Percentiles rank a stretch among this genome's conserved stretches.
phyloP scores from a whole-genome alignment of 2,797 vertebrate species.

The Sebastes steindachneri region DNA sequence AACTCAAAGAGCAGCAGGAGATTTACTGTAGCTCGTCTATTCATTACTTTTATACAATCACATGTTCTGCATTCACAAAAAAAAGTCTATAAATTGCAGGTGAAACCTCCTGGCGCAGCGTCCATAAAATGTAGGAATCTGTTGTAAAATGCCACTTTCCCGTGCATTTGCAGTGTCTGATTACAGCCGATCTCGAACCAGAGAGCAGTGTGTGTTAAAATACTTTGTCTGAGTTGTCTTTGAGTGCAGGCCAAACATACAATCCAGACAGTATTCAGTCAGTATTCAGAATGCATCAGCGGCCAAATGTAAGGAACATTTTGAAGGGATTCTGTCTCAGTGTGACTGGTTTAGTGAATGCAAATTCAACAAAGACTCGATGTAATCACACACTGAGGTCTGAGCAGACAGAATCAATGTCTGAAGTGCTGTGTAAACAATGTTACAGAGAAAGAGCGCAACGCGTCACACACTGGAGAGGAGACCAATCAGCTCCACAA shows the following conservation, averaged over 20 bases:
- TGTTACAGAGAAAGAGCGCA: not conserved
- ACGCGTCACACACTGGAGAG: too few species aligned
- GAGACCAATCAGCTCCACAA: too few species aligned
- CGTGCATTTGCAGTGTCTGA: conserved; percentile 28
- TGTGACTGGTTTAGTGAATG: not conserved
- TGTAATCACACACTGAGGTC: not conserved
- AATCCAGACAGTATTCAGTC: conserved; percentile 1
- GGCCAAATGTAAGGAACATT: conserved; percentile 18
- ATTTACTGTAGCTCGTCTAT: conserved; percentile 41
- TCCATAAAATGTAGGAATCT: conserved; percentile 45
- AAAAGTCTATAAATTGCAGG: conserved; percentile 44
- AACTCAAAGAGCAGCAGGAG: conserved; percentile 22
- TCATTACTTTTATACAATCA: conserved; percentile 52
- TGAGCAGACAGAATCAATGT: not conserved
- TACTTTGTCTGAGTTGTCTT: conserved; percentile 36
- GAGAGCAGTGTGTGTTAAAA: conserved; percentile 46
- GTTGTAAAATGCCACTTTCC: conserved; percentile 32
- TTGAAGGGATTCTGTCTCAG: conserved; percentile 25
- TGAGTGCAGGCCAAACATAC: conserved; percentile 43
- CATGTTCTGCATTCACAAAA: conserved; percentile 32
- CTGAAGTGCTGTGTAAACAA: conserved; percentile 13
- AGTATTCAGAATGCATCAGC: not conserved
- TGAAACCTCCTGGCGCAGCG: conserved; percentile 47
- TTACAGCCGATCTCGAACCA: conserved; percentile 39
- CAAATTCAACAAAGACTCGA: not conserved